Conservation (phyloP, 1,140 invertebrate species). For the Yoshiicerus persimilis region DNA sequence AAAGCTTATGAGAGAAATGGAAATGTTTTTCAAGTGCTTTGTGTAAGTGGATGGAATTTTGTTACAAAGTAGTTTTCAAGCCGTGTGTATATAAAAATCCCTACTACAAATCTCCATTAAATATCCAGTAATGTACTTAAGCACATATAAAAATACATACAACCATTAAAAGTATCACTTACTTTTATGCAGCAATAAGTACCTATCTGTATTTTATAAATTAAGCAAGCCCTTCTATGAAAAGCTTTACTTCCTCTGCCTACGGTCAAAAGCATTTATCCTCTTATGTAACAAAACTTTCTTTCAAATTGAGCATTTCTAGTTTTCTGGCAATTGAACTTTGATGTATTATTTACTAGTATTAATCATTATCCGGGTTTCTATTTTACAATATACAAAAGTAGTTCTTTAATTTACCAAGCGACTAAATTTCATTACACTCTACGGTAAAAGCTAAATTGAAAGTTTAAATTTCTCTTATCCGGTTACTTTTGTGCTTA, state of each 20-base stretch:
- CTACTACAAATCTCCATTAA: background rate
- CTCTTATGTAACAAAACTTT: background rate
- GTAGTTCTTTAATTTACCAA: background rate
- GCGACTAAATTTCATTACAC: too few relatives aligned
- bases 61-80: background rate
- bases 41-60: background rate
- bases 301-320: too few relatives aligned
- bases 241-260: background rate
- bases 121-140: background rate
- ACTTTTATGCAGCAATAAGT: background rate
- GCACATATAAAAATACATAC: background rate
- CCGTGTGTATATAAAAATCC: background rate
- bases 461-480: background rate
- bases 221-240: background rate
- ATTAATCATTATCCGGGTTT: too few relatives aligned
- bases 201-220: too few relatives aligned
- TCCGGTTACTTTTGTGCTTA: too few relatives aligned
- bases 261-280: background rate
- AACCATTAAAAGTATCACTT: background rate
- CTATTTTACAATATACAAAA: background rate
- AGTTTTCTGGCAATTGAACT: background rate
- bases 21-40: slow-evolving; percentile 4
- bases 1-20: background rate
- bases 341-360: background rate
- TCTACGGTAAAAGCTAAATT: too few relatives aligned